A percentile compares a stretch with the other conserved stretches of the same genome.
Evolutionary conservation across 2,797 vertebrate genomes (phyloP).

Genomic region (Agapornis canus): DNA sequence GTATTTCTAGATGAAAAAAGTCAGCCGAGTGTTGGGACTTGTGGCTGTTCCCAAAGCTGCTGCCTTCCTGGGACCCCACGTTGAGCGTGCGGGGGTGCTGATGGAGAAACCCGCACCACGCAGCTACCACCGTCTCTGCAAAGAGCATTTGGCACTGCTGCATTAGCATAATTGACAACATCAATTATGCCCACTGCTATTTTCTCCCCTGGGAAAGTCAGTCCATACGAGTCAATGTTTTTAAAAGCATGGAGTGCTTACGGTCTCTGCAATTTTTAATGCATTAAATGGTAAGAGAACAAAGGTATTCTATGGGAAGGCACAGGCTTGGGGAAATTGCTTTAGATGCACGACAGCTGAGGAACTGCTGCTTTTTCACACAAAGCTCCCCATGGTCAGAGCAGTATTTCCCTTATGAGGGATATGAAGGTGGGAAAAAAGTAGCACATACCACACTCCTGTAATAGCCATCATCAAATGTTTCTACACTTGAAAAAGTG

Average conservation of each 20-base stretch:
- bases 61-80: background rate
- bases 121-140: background rate
- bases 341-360: background rate
- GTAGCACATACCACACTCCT: background rate
- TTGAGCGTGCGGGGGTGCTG: rapidly evolving
- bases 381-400: background rate
- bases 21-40: background rate
- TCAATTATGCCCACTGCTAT: conserved; percentile 30
- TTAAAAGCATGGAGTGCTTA: background rate
- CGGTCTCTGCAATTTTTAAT: rapidly evolving
- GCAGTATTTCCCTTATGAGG: background rate
- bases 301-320: background rate
- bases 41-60: background rate
- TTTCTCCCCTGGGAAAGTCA: background rate
- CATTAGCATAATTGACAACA: conserved; percentile 35
- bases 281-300: background rate
- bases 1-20: background rate
- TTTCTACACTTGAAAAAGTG: background rate
- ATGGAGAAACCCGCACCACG: background rate
- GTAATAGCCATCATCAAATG: background rate
- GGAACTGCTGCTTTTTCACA: background rate
- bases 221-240: background rate
- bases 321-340: background rate
- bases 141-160: background rate
- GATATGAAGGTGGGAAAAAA: background rate